Conservation (phyloP, 2,113 vertebrate genomes). For the Rattus norvegicus region DNA sequence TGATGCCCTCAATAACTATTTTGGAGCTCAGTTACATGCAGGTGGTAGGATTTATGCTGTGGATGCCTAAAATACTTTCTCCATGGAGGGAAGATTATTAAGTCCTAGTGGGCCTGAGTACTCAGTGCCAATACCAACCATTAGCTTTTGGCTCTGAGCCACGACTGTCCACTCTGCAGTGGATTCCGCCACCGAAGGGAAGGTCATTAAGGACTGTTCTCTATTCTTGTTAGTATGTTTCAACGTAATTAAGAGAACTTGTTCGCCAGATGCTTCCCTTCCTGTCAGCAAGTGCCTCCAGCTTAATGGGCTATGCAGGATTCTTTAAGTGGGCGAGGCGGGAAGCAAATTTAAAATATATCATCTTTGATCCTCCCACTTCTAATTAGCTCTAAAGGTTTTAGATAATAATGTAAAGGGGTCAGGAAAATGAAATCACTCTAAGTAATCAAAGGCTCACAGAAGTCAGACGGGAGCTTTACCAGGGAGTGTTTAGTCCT, state of each 20-base stretch:
- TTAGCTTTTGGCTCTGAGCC: conserved; percentile 87
- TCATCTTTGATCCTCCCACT: conserved; percentile 88
- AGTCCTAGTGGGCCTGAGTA: conserved; percentile 80
- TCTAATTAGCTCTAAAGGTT: conserved; percentile 87
- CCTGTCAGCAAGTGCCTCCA: conserved; percentile 89
- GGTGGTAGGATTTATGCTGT: conserved; percentile 88
- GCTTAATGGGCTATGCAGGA: conserved; percentile 87
- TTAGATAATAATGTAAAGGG: conserved; percentile 85
- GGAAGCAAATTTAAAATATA: conserved; percentile 87
- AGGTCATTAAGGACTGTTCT: conserved; percentile 87
- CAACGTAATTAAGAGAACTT: conserved; percentile 89
- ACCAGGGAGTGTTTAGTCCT: conserved; percentile 39
- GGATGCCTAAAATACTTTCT: conserved; percentile 90
- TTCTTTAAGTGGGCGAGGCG: conserved; percentile 88
- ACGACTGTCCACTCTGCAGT: conserved; percentile 85
- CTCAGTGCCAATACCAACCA: conserved; percentile 89
- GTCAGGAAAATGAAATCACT: conserved; percentile 85
- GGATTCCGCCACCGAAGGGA: conserved; percentile 88
- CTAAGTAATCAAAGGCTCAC: conserved; percentile 72
- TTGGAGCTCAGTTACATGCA: conserved; percentile 86
- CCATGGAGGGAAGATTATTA: conserved; percentile 87
- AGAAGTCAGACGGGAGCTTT: conserved; percentile 20
- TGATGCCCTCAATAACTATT: conserved; percentile 85
- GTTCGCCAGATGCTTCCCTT: conserved; percentile 90
- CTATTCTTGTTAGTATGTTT: conserved; percentile 85